Base-by-base conservation (phyloP, 2,888 invertebrate species). In the Pollenia amentaria region DNA sequence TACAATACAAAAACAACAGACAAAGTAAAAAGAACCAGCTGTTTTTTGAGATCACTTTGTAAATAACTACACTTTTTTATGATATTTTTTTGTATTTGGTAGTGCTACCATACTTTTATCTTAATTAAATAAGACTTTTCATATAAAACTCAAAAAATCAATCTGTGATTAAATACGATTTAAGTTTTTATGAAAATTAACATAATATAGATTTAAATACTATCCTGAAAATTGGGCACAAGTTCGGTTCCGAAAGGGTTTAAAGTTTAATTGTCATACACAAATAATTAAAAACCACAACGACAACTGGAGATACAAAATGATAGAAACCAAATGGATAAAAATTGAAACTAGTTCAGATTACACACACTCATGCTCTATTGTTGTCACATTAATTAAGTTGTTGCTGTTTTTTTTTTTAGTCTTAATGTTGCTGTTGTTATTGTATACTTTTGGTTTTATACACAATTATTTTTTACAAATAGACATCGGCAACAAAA, bases 341-440 rank as follows among this genome's bases (percentile, higher is more conserved):
- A 57, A 64, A 69, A 80, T 21, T 60, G 6, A 80, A 85, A 72
- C 70, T 77, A 60, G 85, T 80, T 85, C 80, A 73, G 72, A 77
- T 81, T 85, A 85, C 72, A 72, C 11, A n/a, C 69, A 16, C 38
- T 38, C 46, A 57, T 18, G 14, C 44, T 73, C 48, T 62, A 81
- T 72, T 85, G 57, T 83, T 83, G 81, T 81, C 70, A 77, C 81
- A 69, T 81, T 81, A 81, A 85, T 85, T 85, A 85, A 85, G 81
- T 77, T 69, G 85, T 76, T 76, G 79, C 51, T 84, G 42, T 51
- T 65, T 67, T 75, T 53, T 46, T 16, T 42, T 72, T 21, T 40
- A 40, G 14, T 62, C 18, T 62, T 44, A 12, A 55, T 55, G 38
- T 12, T 76, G 76, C 48, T 75, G 53, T 11, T 53, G 10, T 48